Conservation (phyloP, 2,888 invertebrate species). For the Caenorhabditis sp. region DNA sequence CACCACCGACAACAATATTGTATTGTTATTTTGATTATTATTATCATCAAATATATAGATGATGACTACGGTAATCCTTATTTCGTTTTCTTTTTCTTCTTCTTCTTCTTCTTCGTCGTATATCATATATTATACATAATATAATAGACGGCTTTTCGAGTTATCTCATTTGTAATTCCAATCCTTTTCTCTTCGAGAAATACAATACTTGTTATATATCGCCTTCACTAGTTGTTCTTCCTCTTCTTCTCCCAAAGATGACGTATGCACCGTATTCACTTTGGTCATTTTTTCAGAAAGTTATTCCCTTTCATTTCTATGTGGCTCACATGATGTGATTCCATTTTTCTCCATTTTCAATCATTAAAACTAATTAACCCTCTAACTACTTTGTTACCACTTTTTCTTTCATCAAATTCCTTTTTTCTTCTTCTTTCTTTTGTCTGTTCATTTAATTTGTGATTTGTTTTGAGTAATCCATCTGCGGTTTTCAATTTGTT, state of each 20-base stretch:
- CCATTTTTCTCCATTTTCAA: too few species aligned
- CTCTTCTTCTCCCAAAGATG: conserved; percentile 20
- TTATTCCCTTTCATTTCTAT: too few species aligned
- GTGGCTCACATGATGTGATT: too few species aligned
- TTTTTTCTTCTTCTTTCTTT: neutral
- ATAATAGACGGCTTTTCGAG: neutral
- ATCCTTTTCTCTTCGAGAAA: neutral
- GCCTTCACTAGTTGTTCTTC: neutral
- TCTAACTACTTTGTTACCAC: too few species aligned
- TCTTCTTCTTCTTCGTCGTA: conserved; percentile 20
- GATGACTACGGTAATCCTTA: conserved; percentile 31
- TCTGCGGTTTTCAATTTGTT: conserved; percentile 32
- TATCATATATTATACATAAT: conserved; percentile 1
- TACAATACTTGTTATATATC: neutral
- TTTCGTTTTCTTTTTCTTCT: conserved; percentile 12
- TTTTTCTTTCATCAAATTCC: neutral
- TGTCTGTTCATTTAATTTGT: conserved; percentile 15
- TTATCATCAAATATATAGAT: neutral
- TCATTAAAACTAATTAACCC: too few species aligned
- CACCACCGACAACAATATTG: too few species aligned
- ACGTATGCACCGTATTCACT: too few species aligned
- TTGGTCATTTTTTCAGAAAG: too few species aligned
- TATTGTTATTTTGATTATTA: too few species aligned
- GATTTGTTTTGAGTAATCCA: conserved; percentile 42
- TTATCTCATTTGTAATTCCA: conserved; percentile 7